phyloP scores from a whole-genome alignment of 2,113 vertebrate genomes.

The Panurus biarmicus region DNA sequence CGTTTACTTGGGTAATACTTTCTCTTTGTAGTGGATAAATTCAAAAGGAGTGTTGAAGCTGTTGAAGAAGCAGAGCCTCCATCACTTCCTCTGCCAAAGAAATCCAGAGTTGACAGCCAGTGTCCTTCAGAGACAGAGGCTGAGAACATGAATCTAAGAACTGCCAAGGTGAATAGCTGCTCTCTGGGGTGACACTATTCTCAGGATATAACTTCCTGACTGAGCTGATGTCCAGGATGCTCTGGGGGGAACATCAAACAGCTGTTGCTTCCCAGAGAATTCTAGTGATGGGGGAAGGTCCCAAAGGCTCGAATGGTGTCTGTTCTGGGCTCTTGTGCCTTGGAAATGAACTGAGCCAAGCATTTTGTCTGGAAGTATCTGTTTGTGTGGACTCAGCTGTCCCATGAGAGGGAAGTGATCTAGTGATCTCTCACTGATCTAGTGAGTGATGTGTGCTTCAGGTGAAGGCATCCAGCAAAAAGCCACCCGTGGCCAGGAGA shows the following conservation, averaged over 20 bases:
- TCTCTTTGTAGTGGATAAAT: neutral
- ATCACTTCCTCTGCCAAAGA: conserved; percentile 45
- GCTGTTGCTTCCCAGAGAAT: neutral
- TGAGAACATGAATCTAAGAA: neutral
- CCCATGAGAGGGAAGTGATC: fast-evolving
- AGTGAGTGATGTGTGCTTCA: neutral
- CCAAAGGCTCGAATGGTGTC: neutral
- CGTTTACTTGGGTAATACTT: neutral
- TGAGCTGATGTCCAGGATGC: neutral
- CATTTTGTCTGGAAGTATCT: neutral
- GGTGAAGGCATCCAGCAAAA: conserved; percentile 25
- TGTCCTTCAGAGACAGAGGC: conserved; percentile 27
- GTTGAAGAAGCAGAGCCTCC: neutral
- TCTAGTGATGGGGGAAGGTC: fast-evolving
- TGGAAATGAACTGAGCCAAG: neutral
- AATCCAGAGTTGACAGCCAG: neutral
- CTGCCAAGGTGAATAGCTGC: conserved; percentile 44
- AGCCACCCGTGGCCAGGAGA: conserved; percentile 8
- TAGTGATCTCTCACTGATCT: too few relatives aligned
- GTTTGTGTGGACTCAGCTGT: neutral
- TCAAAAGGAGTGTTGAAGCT: neutral
- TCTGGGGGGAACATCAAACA: neutral
- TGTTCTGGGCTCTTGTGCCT: neutral
- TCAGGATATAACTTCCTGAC: neutral
- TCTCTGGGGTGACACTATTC: neutral